These are phyloP conservation scores for Hipposideros larvatus DNA, from an alignment of 2,797 vertebrate genomes.

Conservation along the genomic window DNA sequence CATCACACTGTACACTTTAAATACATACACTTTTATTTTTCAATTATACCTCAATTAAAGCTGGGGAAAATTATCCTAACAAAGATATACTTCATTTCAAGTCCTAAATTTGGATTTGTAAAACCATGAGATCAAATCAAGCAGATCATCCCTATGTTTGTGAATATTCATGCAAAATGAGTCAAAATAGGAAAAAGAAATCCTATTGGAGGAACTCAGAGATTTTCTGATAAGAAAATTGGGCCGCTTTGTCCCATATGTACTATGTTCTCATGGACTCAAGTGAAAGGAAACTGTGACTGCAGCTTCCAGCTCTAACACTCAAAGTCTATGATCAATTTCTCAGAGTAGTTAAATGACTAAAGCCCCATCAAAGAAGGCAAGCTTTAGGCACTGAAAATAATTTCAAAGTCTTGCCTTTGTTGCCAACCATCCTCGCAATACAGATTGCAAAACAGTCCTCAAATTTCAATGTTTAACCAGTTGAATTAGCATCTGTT, in stretches of 20 bases:
- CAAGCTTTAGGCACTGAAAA: conserved; percentile 36
- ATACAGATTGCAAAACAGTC: conserved; percentile 22
- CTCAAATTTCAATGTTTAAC: conserved; percentile 54
- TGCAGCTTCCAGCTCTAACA: not conserved
- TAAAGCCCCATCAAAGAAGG: conserved; percentile 21
- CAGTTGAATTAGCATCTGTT: conserved; percentile 31
- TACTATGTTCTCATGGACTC: not conserved
- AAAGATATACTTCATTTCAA: conserved; percentile 18
- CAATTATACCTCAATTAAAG: not conserved
- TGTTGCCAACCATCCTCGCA: not conserved
- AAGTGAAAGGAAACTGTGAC: conserved; percentile 7
- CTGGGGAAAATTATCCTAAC: not conserved
- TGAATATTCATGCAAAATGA: not conserved
- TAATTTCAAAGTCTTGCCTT: conserved; percentile 45
- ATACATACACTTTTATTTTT: conserved; percentile 5
- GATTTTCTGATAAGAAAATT: conserved; percentile 53
- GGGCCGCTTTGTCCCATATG: not conserved
- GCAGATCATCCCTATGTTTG: not conserved
- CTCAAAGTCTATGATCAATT: not conserved
- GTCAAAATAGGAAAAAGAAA: not conserved
- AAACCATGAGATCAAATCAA: not conserved
- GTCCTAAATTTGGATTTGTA: conserved; percentile 53
- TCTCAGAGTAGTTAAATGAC: conserved; percentile 43
- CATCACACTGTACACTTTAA: not conserved
- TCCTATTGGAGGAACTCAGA: not conserved